Conservation (phyloP, 2,888 invertebrate species). For the Cepaea hortensis region DNA sequence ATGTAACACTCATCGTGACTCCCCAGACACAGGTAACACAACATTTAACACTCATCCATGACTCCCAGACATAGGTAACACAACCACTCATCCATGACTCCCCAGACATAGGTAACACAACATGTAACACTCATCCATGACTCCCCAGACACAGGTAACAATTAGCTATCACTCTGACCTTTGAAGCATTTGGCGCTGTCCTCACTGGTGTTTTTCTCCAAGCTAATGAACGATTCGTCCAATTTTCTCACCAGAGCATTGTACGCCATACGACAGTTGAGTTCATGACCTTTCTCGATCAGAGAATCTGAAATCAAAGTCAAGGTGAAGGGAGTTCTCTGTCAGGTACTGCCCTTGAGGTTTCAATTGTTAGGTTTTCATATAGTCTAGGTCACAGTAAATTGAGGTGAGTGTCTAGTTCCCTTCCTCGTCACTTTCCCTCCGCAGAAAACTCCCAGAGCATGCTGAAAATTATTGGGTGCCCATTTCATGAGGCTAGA, state of each 20-base stretch:
- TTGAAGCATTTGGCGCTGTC: slow-evolving; percentile 44
- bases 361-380: background rate
- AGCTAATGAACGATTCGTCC: slow-evolving; percentile 34
- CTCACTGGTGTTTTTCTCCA: slow-evolving; percentile 36
- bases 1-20: background rate
- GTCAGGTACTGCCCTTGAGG: background rate
- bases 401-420: too few relatives aligned
- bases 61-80: too few relatives aligned
- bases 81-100: background rate
- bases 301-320: slow-evolving; percentile 27
- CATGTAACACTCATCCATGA: background rate
- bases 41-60: too few relatives aligned
- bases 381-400: too few relatives aligned
- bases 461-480: too few relatives aligned
- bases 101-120: background rate
- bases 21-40: background rate
- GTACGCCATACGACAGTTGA: slow-evolving; percentile 45
- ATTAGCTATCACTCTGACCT: background rate
- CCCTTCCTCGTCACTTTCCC: too few relatives aligned
- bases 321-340: too few relatives aligned
- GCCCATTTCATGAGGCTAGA: too few relatives aligned
- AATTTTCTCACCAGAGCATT: slow-evolving; percentile 43
- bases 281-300: slow-evolving; percentile 45
- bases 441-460: too few relatives aligned
- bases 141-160: background rate